Evolutionary conservation across 2,888 invertebrate genomes (phyloP), one percentile per base, ranked within the genome.

Genomic region (Chymomyza amoena): DNA sequence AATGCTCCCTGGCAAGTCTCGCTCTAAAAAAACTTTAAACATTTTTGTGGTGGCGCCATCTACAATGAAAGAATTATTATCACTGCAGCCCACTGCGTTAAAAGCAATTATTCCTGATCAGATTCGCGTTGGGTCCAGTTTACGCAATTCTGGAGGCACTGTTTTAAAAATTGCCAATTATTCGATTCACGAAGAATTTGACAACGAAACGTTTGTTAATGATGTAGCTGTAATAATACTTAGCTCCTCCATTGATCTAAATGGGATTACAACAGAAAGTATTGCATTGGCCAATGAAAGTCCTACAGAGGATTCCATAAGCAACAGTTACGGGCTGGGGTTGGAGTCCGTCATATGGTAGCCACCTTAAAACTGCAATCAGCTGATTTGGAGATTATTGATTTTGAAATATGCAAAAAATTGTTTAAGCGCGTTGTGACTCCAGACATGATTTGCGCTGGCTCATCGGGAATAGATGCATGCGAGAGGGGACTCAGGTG

Each of bases 381-480:
- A 51, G 80, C 77, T 13, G 64, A 77, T 6, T 81, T 87, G 13
- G 45, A 77, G 36, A 77, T 87, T 68, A 72, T 87, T 7, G 15
- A 15, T 25, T 6, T 5, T 18, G 18, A 57, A 1, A 66, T 84
- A 0, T 94, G 94, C 0, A 91, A 91, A 0, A 94, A 94, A 70
- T 74, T 84, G 0, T 89, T 61, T 89, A 89, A 0, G 50, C 57
- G 0, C 45, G 59, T 1, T 18, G 71, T 51, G 20, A 13, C 64
- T 0, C 78, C 72, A 13, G 39, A 45, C 2, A 90, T 90, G 90
- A 78, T 90, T 18, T 90, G 90, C 65, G 87, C 89, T 6, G 62
- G 70, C 10, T 56, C 78, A 0, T 18, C 63, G 2, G 78, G 76
- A 1, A 88, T 85, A 74, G 90, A 90, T 70, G 61, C 91, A 0